Evolutionary conservation across 2,113 vertebrate genomes (phyloP).

Genomic region (Alectura lathami): DNA sequence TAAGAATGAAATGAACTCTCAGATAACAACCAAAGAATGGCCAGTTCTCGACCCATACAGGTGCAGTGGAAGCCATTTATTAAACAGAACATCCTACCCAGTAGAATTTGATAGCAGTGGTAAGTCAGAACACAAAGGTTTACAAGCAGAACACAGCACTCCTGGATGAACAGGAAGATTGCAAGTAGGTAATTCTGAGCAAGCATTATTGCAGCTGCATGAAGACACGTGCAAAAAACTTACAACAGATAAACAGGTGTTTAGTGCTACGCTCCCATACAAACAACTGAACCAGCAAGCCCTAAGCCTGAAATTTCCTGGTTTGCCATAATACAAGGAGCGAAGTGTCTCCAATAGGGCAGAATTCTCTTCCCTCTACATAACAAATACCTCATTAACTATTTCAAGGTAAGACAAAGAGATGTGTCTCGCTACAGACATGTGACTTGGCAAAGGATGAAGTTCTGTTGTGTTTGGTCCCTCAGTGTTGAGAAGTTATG

Average conservation of each 20-base stretch:
- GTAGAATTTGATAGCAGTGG: neutral
- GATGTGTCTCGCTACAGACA: neutral
- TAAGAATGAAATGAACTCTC: neutral
- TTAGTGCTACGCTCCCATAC: neutral
- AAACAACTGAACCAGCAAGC: neutral
- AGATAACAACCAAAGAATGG: neutral
- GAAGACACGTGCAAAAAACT: neutral
- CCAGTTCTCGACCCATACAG: neutral
- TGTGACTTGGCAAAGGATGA: neutral
- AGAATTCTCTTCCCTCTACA: neutral
- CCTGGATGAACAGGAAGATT: neutral
- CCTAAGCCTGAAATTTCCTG: neutral
- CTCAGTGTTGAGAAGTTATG: neutral
- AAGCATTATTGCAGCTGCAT: neutral
- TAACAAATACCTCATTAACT: neutral
- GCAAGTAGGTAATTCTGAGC: neutral
- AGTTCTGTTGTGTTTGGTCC: neutral
- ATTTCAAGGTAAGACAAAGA: neutral
- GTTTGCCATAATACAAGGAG: too few relatives aligned
- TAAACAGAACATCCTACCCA: neutral
- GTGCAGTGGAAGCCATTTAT: neutral
- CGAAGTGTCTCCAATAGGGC: neutral
- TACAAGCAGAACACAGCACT: neutral
- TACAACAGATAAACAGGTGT: neutral
- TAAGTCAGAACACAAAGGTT: neutral